These are phyloP conservation scores for Ditula angustiorana DNA, from an alignment of 2,888 invertebrate species.

Conservation along the genomic window DNA sequence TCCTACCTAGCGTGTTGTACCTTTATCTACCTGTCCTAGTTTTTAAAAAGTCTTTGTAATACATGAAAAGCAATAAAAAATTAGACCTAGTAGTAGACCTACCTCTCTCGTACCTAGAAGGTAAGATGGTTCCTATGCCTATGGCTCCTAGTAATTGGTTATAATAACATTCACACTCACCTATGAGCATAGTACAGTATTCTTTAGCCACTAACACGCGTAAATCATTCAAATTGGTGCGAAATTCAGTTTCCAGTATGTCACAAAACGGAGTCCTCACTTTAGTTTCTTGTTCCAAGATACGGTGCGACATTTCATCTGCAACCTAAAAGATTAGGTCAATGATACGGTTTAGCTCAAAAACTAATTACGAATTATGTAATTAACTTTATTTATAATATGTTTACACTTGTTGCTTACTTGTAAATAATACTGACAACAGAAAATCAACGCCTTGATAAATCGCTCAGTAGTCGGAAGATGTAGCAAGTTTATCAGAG, in stretches of 20 bases:
- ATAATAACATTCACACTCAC: conserved; percentile 55
- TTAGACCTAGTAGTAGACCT: no score
- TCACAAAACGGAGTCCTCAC: conserved; percentile 81
- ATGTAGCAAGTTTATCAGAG: conserved; percentile 86
- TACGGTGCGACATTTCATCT: conserved; percentile 82
- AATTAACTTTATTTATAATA: no score
- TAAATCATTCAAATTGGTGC: conserved; percentile 85
- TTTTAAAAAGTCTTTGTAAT: no score
- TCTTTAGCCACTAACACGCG: conserved; percentile 86
- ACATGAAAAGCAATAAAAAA: no score
- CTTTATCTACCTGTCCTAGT: no score
- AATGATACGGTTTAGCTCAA: background rate
- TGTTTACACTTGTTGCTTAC: conserved; percentile 63
- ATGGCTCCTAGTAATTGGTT: background rate
- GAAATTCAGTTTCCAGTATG: conserved; percentile 73
- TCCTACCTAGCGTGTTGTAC: no score
- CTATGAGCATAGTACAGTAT: conserved; percentile 85
- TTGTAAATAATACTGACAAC: conserved; percentile 87
- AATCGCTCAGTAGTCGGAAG: conserved; percentile 86
- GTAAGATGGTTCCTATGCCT: no score
- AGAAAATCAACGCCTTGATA: conserved; percentile 86
- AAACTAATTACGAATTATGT: no score
- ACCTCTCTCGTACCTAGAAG: no score
- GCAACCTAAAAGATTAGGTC: conserved; percentile 69
- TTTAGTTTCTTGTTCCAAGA: conserved; percentile 80